These are phyloP conservation scores for Hypena proboscidalis DNA, from an alignment of 2,888 invertebrate species.

Conservation along the genomic window DNA sequence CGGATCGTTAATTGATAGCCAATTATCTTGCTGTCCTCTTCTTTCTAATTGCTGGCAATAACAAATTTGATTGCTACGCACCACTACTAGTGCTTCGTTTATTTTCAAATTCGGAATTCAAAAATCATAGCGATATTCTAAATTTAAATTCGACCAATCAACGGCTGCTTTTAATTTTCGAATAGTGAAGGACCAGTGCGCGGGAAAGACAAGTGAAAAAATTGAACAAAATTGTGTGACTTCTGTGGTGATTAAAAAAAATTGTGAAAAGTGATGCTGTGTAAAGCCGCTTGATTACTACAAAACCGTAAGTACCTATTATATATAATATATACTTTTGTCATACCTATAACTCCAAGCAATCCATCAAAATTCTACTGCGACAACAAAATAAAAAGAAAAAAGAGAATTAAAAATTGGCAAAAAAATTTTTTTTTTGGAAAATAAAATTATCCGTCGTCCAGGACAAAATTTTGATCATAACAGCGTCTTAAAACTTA, in stretches of 20 bases:
- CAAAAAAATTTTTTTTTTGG: neutral
- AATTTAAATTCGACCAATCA: slow-evolving; percentile 36
- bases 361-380: no score
- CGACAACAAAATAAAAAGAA: neutral
- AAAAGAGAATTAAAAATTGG: neutral
- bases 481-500: no score
- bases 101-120: slow-evolving; percentile 40
- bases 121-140: slow-evolving; percentile 29
- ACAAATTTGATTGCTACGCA: slow-evolving; percentile 60
- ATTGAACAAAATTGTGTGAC: slow-evolving; percentile 57
- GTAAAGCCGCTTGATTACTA: slow-evolving; percentile 56
- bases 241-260: slow-evolving; percentile 55
- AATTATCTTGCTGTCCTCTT: slow-evolving; percentile 73
- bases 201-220: slow-evolving; percentile 47
- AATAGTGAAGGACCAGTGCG: slow-evolving; percentile 46
- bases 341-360: neutral
- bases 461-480: no score
- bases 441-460: neutral
- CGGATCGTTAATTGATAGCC: slow-evolving; percentile 69
- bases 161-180: slow-evolving; percentile 17
- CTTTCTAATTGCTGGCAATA: slow-evolving; percentile 67
- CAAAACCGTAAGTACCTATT: slow-evolving; percentile 69
- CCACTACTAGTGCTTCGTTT: slow-evolving; percentile 39
- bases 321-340: no score
- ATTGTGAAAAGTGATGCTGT: slow-evolving; percentile 78